Evolutionary conservation across 2,797 vertebrate species (phyloP).

Genomic region (Falco biarmicus): DNA sequence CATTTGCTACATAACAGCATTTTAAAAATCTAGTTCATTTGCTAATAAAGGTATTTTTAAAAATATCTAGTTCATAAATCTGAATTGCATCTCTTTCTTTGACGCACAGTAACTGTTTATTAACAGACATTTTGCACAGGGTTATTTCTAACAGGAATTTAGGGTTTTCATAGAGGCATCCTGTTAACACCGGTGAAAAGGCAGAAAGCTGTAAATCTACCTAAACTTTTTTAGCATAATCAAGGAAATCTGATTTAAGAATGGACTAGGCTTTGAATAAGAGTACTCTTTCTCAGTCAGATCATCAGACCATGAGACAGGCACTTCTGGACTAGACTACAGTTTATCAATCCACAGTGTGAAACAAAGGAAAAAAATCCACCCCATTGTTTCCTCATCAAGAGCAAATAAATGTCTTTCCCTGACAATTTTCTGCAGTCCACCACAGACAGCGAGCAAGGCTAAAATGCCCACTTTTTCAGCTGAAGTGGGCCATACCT

Average conservation of each 20-base stretch:
- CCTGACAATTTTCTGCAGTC: not conserved
- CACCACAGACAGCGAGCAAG: accelerated
- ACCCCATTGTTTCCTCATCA: not conserved
- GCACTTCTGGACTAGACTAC: not conserved
- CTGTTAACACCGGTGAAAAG: not conserved
- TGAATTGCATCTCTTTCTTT: not conserved
- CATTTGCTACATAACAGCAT: not conserved
- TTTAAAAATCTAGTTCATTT: not conserved
- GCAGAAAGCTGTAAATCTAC: not conserved
- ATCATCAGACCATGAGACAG: not conserved
- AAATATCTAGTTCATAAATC: not conserved
- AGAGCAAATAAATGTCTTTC: not conserved
- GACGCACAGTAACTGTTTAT: not conserved
- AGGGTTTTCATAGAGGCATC: not conserved
- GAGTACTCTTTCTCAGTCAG: not conserved
- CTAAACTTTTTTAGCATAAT: not conserved
- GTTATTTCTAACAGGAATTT: not conserved
- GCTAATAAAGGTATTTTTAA: not conserved
- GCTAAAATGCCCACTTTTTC: not conserved
- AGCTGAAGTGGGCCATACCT: not conserved
- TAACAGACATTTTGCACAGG: not conserved
- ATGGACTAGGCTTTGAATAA: not conserved
- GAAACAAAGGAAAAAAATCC: not conserved
- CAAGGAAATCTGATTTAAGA: not conserved
- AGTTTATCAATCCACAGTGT: not conserved